phyloP scores from a whole-genome alignment of 2,113 vertebrate species.

The Oophaga pumilio region DNA sequence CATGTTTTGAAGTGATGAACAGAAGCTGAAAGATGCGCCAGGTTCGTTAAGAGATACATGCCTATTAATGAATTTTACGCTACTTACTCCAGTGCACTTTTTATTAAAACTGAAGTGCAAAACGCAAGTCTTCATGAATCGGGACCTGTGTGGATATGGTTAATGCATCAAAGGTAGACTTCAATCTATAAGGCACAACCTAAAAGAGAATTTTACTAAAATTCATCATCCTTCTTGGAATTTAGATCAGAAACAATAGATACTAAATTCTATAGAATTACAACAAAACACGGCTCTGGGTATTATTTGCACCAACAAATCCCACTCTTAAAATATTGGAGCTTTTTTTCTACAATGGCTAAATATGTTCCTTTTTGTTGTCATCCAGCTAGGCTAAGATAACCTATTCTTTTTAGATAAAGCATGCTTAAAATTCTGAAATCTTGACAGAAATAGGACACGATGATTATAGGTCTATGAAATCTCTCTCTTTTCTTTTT shows the following conservation, averaged over 20 bases:
- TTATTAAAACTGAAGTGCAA: too few species aligned
- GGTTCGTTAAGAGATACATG: too few species aligned
- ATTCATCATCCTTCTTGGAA: not conserved
- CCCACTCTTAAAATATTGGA: not conserved
- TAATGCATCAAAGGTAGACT: not conserved
- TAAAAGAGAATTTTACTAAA: not conserved
- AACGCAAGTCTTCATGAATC: too few species aligned
- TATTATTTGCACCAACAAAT: not conserved
- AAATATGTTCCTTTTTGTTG: constrained; percentile 5
- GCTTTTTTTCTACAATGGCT: not conserved
- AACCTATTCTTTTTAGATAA: constrained; percentile 19
- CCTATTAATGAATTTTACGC: too few species aligned
- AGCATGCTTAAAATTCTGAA: constrained; percentile 25
- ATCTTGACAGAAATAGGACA: constrained; percentile 44
- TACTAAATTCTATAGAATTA: not conserved
- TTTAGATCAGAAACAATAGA: not conserved
- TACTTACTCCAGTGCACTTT: too few species aligned
- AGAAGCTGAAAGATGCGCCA: too few species aligned
- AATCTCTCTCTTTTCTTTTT: not conserved
- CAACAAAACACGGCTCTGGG: not conserved
- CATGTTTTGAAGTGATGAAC: too few species aligned
- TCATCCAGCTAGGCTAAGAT: not conserved
- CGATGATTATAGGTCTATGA: constrained; percentile 35
- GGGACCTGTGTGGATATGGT: not conserved
- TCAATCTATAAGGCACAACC: not conserved